A percentile compares a stretch with the other conserved stretches of the same genome.
Conservation (phyloP, 2,797 vertebrate genomes). For the Smutsia gigantea region DNA sequence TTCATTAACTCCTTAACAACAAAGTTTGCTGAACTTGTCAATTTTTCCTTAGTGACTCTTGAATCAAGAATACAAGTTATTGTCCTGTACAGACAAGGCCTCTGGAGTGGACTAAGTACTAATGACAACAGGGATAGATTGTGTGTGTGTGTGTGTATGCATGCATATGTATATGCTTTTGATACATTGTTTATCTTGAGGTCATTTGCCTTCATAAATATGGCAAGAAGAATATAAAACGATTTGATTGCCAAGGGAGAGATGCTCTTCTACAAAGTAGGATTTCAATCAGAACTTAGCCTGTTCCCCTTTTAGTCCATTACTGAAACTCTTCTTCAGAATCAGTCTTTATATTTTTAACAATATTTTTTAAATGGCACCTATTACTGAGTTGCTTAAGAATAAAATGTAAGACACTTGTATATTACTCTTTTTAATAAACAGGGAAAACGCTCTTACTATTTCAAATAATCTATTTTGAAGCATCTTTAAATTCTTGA, state of each 20-base stretch:
- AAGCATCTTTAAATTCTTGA: background rate
- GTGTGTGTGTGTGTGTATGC: background rate
- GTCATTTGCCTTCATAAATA: background rate
- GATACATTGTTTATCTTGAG: background rate
- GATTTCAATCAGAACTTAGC: background rate
- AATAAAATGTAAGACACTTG: background rate
- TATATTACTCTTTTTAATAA: background rate
- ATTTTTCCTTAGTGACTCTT: constrained; percentile 7
- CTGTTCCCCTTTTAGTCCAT: background rate
- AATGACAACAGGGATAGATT: background rate
- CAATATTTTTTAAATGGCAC: background rate
- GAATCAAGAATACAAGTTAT: background rate
- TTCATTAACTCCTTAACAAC: background rate
- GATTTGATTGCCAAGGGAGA: background rate
- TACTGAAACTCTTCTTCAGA: background rate
- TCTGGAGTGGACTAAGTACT: background rate
- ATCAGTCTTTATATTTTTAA: constrained; percentile 17
- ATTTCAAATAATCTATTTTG: constrained; percentile 31
- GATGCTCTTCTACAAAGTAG: background rate
- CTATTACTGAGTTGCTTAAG: background rate
- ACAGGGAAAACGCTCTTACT: background rate
- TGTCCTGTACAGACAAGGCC: background rate
- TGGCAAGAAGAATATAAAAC: background rate
- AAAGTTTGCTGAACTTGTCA: background rate
- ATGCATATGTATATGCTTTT: background rate